Evolutionary conservation across 2,113 vertebrate species (phyloP).

Genomic region (Lepisosteus osseus): DNA sequence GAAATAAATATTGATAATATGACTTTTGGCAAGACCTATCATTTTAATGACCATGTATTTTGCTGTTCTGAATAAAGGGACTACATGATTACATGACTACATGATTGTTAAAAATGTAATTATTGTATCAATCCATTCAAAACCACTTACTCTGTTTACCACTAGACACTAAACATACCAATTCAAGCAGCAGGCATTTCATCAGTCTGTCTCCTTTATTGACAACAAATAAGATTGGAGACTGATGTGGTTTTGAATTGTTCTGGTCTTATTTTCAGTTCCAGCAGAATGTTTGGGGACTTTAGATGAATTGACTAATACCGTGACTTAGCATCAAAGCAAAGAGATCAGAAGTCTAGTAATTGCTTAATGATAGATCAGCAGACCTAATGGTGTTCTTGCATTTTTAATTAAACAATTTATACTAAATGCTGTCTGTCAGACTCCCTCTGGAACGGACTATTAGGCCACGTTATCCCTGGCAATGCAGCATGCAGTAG

Average conservation of each 20-base stretch:
- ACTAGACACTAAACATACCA: conserved; percentile 35
- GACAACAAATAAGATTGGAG: conserved; percentile 29
- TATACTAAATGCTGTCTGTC: neutral
- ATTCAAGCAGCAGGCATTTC: conserved; percentile 46
- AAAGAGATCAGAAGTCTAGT: neutral
- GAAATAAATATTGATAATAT: too few species aligned
- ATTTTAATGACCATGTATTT: too few species aligned
- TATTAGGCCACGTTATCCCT: neutral
- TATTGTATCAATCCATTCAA: too few species aligned
- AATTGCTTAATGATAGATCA: conserved; percentile 5
- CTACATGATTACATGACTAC: too few species aligned
- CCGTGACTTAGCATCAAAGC: conserved; percentile 29
- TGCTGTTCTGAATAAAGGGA: too few species aligned
- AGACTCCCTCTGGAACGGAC: conserved; percentile 1
- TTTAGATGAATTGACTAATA: conserved; percentile 19
- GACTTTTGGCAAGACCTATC: too few species aligned
- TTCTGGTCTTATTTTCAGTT: neutral
- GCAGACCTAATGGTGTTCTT: neutral
- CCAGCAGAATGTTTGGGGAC: conserved; percentile 4
- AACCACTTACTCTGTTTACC: conserved; percentile 7
- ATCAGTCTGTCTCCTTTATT: conserved; percentile 26
- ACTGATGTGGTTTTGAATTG: neutral
- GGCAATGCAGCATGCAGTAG: neutral
- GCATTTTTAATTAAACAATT: conserved; percentile 1
- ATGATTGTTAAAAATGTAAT: too few species aligned